Conservation (phyloP, 2,797 vertebrate species). For the Triplophysa bombifrons region DNA sequence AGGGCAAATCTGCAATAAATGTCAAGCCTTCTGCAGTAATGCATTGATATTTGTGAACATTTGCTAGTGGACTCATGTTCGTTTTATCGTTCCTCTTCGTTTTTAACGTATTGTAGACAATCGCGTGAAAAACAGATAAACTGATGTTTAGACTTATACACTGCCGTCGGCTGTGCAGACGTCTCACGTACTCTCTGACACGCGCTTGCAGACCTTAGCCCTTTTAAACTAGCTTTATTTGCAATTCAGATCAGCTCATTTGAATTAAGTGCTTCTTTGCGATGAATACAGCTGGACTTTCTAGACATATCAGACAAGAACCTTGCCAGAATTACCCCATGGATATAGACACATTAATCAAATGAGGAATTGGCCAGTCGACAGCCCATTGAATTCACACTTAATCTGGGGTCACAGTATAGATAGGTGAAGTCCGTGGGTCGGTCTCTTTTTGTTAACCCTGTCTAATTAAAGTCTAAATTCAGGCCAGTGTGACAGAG, state of each 20-base stretch:
- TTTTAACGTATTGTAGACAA: conserved; percentile 25
- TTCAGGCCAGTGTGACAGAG: conserved; percentile 62
- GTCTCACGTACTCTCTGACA: conserved; percentile 61
- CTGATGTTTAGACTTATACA: conserved; percentile 4
- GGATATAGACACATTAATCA: conserved; percentile 79
- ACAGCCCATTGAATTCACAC: conserved; percentile 65
- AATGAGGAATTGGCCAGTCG: conserved; percentile 63
- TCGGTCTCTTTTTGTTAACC: conserved; percentile 72
- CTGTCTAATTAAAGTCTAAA: conserved; percentile 75
- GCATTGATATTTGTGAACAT: conserved; percentile 5
- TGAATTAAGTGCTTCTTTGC: conserved; percentile 82
- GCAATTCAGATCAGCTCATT: conserved; percentile 86
- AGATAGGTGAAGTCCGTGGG: conserved; percentile 57
- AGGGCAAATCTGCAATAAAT: conserved; percentile 43
- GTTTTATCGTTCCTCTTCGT: conserved; percentile 43
- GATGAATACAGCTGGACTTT: conserved; percentile 86
- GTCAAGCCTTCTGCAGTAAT: conserved; percentile 40
- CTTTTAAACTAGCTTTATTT: conserved; percentile 78
- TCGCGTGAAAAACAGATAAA: not conserved
- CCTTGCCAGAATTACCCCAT: conserved; percentile 76
- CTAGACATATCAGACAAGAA: conserved; percentile 78
- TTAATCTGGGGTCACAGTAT: conserved; percentile 60
- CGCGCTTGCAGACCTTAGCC: conserved; percentile 68
- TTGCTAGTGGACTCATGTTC: conserved; percentile 24
- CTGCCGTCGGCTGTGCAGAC: conserved; percentile 7